phyloP scores from a whole-genome alignment of 2,888 invertebrate genomes.

The Cephus pulcher region DNA sequence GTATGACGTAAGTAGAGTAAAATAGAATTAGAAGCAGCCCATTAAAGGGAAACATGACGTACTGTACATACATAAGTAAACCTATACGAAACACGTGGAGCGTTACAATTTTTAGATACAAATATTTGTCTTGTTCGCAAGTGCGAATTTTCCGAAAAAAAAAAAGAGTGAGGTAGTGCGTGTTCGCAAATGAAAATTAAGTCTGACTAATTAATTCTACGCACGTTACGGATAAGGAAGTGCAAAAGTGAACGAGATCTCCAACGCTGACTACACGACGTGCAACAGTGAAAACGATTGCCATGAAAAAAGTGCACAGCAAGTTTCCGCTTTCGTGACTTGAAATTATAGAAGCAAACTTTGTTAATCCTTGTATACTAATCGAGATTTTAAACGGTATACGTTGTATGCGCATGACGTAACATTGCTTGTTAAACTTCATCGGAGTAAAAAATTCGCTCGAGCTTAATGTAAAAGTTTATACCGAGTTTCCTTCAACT shows the following conservation, averaged over 20 bases:
- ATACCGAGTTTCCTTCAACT: not conserved
- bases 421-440: not conserved
- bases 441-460: not conserved
- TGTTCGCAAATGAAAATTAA: not conserved
- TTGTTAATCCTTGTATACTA: conserved; percentile 26
- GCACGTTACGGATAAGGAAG: not conserved
- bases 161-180: not conserved
- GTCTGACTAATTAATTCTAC: not conserved
- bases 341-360: not conserved
- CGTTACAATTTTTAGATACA: not conserved
- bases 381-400: conserved; percentile 5
- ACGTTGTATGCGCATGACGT: not conserved
- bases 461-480: not conserved
- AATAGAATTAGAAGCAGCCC: not conserved
- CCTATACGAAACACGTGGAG: not conserved
- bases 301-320: not conserved
- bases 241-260: not conserved
- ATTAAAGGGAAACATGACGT: not conserved
- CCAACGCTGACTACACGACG: not conserved
- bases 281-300: not conserved
- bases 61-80: not conserved
- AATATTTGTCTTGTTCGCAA: not conserved
- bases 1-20: not conserved
- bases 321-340: not conserved
- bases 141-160: not conserved